Percentiles rank a stretch among this genome's conserved stretches.
Conservation (phyloP, 2,888 invertebrate species). For the Euproctis similis region DNA sequence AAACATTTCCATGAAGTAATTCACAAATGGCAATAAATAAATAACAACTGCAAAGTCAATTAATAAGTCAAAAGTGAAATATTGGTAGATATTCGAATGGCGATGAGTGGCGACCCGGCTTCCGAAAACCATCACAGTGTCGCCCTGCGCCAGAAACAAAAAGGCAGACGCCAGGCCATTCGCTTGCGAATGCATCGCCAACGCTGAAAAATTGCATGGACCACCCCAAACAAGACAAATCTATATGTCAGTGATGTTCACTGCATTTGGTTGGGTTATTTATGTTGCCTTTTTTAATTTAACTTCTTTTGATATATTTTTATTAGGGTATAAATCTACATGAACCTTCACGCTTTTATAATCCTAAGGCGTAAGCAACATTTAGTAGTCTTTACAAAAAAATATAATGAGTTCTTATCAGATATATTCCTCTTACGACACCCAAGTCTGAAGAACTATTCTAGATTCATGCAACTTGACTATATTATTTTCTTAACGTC, state of each 20-base stretch:
- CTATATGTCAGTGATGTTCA: slow-evolving; percentile 48
- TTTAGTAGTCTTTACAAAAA: too few relatives aligned
- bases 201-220: slow-evolving; percentile 68
- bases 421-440: too few relatives aligned
- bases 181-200: slow-evolving; percentile 70
- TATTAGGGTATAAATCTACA: too few relatives aligned
- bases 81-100: slow-evolving; percentile 58
- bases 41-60: slow-evolving; percentile 32
- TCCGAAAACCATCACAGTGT: slow-evolving; percentile 65
- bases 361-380: too few relatives aligned
- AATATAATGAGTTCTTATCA: too few relatives aligned
- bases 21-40: slow-evolving; percentile 20
- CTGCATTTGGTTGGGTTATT: slow-evolving; percentile 16
- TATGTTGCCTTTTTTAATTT: slow-evolving; percentile 22
- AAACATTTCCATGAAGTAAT: slow-evolving; percentile 13
- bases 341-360: too few relatives aligned
- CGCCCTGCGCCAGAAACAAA: slow-evolving; percentile 59
- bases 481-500: too few relatives aligned
- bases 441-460: too few relatives aligned
- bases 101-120: slow-evolving; percentile 57
- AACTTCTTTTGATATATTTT: too few relatives aligned
- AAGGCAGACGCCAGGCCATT: slow-evolving; percentile 59
- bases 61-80: slow-evolving; percentile 61
- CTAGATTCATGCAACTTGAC: too few relatives aligned
- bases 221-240: slow-evolving; percentile 40